A percentile compares a stretch with the other conserved stretches of the same genome.
Evolutionary conservation across 2,888 invertebrate genomes (phyloP).

Genomic region (Cerastis rubricosa): DNA sequence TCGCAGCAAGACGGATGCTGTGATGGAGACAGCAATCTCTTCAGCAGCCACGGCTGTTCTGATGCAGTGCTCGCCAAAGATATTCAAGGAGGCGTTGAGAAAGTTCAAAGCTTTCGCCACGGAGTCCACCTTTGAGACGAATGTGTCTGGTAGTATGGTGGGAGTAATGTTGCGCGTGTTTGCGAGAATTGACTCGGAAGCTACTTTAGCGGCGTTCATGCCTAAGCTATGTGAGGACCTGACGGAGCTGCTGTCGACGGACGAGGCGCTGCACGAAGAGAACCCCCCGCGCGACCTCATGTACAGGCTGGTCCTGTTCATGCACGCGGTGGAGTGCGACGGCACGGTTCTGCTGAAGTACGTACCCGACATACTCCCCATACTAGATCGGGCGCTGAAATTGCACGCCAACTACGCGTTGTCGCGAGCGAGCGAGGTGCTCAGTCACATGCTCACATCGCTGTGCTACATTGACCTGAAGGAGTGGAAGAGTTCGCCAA

Average conservation of each 20-base stretch:
- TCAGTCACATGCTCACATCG: constrained; percentile 91
- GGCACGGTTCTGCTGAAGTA: constrained; percentile 92
- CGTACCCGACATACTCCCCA: constrained; percentile 91
- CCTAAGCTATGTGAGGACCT: constrained; percentile 94
- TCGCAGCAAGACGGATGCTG: constrained; percentile 93
- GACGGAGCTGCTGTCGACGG: constrained; percentile 90
- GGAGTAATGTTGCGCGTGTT: constrained; percentile 93
- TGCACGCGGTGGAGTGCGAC: constrained; percentile 93
- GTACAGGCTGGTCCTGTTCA: constrained; percentile 94
- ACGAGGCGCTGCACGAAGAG: constrained; percentile 94
- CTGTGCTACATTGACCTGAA: constrained; percentile 92
- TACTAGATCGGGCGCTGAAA: constrained; percentile 93
- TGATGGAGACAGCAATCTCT: constrained; percentile 93
- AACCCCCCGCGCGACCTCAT: constrained; percentile 94
- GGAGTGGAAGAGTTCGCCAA: constrained; percentile 91
- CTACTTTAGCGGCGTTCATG: constrained; percentile 93
- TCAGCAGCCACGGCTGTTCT: constrained; percentile 93
- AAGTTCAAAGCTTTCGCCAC: constrained; percentile 94
- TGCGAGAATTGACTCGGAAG: constrained; percentile 92
- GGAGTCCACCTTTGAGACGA: constrained; percentile 95
- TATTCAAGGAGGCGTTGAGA: constrained; percentile 92
- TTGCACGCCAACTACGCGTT: constrained; percentile 93
- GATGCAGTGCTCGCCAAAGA: constrained; percentile 93
- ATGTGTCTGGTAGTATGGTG: constrained; percentile 95
- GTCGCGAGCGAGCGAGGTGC: constrained; percentile 91